A percentile compares a stretch with the other conserved stretches of the same genome.
phyloP scores from a whole-genome alignment of 2,888 invertebrate genomes.

The Tromatobia lineatoria region DNA sequence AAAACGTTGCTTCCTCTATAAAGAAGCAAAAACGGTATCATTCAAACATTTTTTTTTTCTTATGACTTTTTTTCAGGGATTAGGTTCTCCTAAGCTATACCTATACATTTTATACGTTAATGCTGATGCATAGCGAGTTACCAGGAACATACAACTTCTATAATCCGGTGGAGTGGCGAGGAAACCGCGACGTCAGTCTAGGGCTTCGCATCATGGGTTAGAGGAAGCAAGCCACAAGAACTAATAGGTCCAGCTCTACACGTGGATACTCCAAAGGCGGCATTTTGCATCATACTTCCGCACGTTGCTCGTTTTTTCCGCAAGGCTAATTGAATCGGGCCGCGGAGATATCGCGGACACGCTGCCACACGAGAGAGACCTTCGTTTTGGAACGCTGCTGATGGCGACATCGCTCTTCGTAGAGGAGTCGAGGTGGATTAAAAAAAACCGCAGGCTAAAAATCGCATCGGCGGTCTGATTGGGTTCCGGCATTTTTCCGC shows the following conservation, averaged over 20 bases:
- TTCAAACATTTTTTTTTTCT: no score
- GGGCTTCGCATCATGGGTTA: slow-evolving; percentile 20
- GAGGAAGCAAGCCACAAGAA: slow-evolving; percentile 50
- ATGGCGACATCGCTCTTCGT: slow-evolving; percentile 25
- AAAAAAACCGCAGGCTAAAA: slow-evolving; percentile 55
- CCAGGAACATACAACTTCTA: not conserved
- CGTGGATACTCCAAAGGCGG: slow-evolving; percentile 28
- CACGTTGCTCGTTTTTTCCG: slow-evolving; percentile 60
- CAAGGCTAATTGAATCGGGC: slow-evolving; percentile 64
- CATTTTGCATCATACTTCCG: slow-evolving; percentile 60
- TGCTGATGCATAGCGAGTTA: not conserved
- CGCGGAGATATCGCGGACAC: slow-evolving; percentile 35
- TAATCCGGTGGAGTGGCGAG: slow-evolving; percentile 21
- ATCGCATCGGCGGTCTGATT: slow-evolving; percentile 57
- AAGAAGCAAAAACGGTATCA: no score
- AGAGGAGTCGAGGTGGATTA: slow-evolving; percentile 9
- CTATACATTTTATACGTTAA: not conserved
- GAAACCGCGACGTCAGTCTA: slow-evolving; percentile 41
- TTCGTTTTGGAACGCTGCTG: slow-evolving; percentile 4
- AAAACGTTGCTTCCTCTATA: no score
- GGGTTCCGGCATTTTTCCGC: slow-evolving; percentile 16
- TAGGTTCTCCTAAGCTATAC: no score
- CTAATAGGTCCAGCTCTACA: slow-evolving; percentile 45
- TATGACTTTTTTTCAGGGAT: no score
- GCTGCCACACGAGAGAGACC: not conserved